A percentile compares a stretch with the other conserved stretches of the same genome.
Conservation (phyloP, 2,113 vertebrate species). For the Panthera leo region DNA sequence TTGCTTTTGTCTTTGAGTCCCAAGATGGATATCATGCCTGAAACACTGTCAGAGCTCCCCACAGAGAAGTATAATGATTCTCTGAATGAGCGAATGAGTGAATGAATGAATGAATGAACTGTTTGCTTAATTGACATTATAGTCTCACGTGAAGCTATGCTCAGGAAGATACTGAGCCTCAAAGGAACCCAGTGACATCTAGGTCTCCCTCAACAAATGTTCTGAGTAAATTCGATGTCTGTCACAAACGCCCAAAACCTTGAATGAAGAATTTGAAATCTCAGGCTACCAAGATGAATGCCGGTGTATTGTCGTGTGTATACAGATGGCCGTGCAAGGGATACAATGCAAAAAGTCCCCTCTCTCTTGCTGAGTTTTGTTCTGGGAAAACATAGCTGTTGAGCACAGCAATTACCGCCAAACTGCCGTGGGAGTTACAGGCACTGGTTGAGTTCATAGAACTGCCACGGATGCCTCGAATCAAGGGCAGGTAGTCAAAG, state of each 20-base stretch:
- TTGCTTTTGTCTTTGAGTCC: not conserved
- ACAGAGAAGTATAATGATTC: not conserved
- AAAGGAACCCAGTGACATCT: not conserved
- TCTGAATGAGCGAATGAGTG: not conserved
- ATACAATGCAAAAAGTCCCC: not conserved
- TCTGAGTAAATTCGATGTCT: not conserved
- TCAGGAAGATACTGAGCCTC: not conserved
- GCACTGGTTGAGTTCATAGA: not conserved
- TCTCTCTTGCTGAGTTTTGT: not conserved
- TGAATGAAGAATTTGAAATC: constrained; percentile 21
- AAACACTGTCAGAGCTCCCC: not conserved
- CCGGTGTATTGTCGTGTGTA: rapidly evolving
- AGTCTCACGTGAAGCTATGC: not conserved
- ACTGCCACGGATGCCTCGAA: not conserved
- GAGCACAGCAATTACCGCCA: not conserved
- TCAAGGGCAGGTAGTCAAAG: not conserved
- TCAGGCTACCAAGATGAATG: not conserved
- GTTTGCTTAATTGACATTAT: not conserved
- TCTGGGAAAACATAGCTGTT: not conserved
- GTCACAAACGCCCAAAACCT: not conserved
- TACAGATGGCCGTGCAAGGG: rapidly evolving
- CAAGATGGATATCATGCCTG: rapidly evolving
- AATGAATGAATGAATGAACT: not conserved
- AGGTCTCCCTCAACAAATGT: not conserved
- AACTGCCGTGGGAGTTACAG: not conserved